A percentile compares a stretch with the other conserved stretches of the same genome.
Conservation (phyloP, 2,113 vertebrate species). For the Myodes glareolus region DNA sequence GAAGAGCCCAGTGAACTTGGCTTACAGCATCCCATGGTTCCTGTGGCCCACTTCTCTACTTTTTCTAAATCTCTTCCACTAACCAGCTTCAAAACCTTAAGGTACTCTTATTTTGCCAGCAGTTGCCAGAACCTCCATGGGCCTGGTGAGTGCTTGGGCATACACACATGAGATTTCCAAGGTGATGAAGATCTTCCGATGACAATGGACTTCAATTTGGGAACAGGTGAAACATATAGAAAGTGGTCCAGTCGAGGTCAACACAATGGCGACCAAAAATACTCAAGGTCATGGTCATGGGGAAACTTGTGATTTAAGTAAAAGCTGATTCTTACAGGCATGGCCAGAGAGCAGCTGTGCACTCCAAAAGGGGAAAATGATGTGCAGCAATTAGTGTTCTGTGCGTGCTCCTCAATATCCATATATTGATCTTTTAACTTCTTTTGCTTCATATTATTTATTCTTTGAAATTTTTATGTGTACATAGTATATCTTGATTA, state of each 20-base stretch:
- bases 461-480: not conserved
- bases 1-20: not conserved
- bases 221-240: not conserved
- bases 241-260: not conserved
- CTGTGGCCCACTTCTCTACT: not conserved
- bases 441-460: not conserved
- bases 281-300: not conserved
- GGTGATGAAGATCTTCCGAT: not conserved
- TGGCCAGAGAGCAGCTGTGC: not conserved
- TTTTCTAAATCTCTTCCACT: not conserved
- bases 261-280: not conserved
- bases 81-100: not conserved
- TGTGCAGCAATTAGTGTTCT: too few species aligned
- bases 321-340: not conserved
- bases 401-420: too few species aligned
- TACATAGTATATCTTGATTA: not conserved
- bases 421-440: not conserved
- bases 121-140: not conserved
- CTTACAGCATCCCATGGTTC: not conserved
- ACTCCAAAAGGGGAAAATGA: not conserved
- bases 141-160: not conserved
- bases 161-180: not conserved
- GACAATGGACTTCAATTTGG: not conserved
- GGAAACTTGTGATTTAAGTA: fast-evolving
- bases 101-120: not conserved